Conservation (phyloP, 2,797 vertebrate species). For the Anas acuta region DNA sequence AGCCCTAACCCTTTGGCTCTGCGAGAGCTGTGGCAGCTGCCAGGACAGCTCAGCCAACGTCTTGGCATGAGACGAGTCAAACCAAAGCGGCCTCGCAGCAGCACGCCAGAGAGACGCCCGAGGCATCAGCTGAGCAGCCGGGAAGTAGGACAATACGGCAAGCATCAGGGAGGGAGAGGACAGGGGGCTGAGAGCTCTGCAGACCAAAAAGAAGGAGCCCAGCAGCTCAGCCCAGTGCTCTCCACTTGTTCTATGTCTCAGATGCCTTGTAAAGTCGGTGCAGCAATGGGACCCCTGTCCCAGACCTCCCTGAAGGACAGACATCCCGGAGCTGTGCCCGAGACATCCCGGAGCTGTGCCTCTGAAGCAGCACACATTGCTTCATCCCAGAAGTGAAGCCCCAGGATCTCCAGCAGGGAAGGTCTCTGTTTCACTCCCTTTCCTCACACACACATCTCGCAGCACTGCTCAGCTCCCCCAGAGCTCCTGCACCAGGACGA, state of each 20-base stretch:
- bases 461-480: too few relatives aligned
- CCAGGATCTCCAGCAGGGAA: too few relatives aligned
- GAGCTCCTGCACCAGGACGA: too few relatives aligned
- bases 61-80: not conserved
- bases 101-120: not conserved
- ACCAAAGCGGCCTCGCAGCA: not conserved
- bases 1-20: accelerated
- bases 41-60: not conserved
- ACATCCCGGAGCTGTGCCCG: too few relatives aligned
- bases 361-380: too few relatives aligned
- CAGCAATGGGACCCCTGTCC: not conserved
- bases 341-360: too few relatives aligned
- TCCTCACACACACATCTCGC: too few relatives aligned
- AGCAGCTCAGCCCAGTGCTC: not conserved
- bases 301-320: too few relatives aligned
- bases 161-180: accelerated
- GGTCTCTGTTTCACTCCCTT: too few relatives aligned
- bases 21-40: not conserved
- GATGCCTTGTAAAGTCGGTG: not conserved
- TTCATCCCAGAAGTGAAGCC: too few relatives aligned
- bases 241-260: not conserved
- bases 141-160: not conserved
- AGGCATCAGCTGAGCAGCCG: not conserved
- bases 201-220: not conserved
- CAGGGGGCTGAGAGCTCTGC: not conserved